Evolutionary conservation across 2,888 invertebrate species (phyloP), one percentile per base, ranked within the genome.

Genomic region (Drosophila antonietae): DNA sequence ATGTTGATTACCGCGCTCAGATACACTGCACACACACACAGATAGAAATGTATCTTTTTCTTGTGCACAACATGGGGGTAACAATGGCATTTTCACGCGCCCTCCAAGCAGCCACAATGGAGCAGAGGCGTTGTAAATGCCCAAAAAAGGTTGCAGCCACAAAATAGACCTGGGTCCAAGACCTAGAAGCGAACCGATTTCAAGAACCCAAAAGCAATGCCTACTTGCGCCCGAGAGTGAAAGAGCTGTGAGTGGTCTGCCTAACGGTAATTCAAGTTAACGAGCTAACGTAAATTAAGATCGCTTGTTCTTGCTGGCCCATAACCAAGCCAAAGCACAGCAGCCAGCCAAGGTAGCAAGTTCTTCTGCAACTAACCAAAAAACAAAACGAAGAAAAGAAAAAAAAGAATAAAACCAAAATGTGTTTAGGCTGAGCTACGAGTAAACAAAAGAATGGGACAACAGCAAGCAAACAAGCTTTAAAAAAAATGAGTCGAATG

Each of bases 251-350:
- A 59, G 49, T 62, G 75, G 62, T 56, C 58, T 41, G 61, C 53
- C 81, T 88, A 88, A 88, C 87, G 87, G 87, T 88, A 80, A 76
- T 82, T 81, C 77, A 74, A 88, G 89, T 82, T 87, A 87, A 87
- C 87, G 88, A 89, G 88, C 88, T 83, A 88, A 87, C 87, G 87
- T 87, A 87, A 87, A 87, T 87, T 89, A 87, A 88, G 87, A 89
- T 88, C 89, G 85, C 89, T 88, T 87, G 88, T 87, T 85, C 88
- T 73, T 61, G 47, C 57, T 47, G 53, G 37, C 65, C 58, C 58
- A 68, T 56, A 60, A 52, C 60, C 51, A 51, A 68, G 52, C 73
- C 33, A 33, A 35, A 35, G 47, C 66, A 18, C 57, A 62, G 37
- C 62, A 55, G 68, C 66, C 66, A 51, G 68, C 58, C 64, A 71